phyloP scores from a whole-genome alignment of 2,113 vertebrate genomes.

The Onychostruthus taczanowskii region DNA sequence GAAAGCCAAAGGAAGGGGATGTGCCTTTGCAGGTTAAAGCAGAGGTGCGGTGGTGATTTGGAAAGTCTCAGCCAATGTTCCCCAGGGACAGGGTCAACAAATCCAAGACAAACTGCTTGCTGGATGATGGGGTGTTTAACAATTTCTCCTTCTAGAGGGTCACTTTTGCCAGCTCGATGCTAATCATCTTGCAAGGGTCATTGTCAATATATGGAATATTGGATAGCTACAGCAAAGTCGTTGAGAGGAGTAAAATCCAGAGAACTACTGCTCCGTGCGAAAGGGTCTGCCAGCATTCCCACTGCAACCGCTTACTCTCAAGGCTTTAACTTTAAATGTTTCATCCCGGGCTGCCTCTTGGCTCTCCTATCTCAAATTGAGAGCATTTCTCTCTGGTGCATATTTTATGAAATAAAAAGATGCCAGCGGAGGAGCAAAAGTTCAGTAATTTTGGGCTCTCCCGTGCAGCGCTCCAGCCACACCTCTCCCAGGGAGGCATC shows the following conservation, averaged over 20 bases:
- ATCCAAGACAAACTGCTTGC: neutral
- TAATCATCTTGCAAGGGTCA: neutral
- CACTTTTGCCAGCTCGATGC: neutral
- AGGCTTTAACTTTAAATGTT: neutral
- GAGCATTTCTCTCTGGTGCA: neutral
- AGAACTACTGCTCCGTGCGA: neutral
- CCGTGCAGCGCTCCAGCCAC: rapidly evolving
- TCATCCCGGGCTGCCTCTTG: neutral
- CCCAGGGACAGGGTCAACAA: neutral
- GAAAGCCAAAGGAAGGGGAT: slow-evolving; percentile 24
- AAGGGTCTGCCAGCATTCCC: neutral
- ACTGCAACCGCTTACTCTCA: neutral
- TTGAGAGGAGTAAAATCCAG: neutral
- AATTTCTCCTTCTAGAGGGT: neutral
- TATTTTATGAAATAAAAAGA: slow-evolving; percentile 29
- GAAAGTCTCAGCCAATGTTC: neutral
- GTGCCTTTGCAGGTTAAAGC: neutral
- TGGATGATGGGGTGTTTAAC: neutral
- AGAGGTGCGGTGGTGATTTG: neutral
- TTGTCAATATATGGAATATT: neutral
- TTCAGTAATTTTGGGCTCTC: neutral
- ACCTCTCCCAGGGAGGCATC: neutral
- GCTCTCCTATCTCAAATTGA: neutral
- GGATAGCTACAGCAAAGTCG: neutral
- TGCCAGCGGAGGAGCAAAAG: neutral